Percentiles rank a stretch among this genome's conserved stretches.
phyloP scores from a whole-genome alignment of 2,113 vertebrate genomes.

The Mormyrus lacerda region DNA sequence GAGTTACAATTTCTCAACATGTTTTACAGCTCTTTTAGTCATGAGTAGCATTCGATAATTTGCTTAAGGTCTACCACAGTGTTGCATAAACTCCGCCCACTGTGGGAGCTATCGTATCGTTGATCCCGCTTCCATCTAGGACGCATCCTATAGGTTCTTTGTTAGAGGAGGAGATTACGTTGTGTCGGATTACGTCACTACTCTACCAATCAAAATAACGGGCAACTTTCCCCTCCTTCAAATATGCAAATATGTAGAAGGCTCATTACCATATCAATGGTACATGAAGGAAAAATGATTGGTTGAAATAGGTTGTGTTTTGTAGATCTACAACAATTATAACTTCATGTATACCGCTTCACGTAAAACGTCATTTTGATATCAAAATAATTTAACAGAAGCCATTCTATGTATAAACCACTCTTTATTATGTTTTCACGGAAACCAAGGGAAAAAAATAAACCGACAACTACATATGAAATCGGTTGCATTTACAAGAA shows the following conservation, averaged over 20 bases:
- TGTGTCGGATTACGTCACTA: background rate
- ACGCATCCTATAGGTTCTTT: slow-evolving; percentile 14
- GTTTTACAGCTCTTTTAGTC: background rate
- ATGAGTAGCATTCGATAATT: background rate
- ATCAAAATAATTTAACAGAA: background rate
- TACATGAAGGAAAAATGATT: background rate
- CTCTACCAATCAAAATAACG: slow-evolving; percentile 27
- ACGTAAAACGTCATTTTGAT: background rate
- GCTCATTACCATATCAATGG: background rate
- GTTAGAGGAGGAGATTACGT: slow-evolving; percentile 17
- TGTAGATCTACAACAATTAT: background rate
- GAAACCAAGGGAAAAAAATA: background rate
- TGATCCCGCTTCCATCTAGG: background rate
- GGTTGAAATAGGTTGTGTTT: background rate
- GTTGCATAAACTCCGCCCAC: background rate
- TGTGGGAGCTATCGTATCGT: background rate
- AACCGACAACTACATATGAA: background rate
- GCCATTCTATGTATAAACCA: background rate
- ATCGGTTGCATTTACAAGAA: background rate
- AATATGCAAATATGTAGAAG: background rate
- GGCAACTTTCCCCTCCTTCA: slow-evolving; percentile 8
- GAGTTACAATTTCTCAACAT: background rate
- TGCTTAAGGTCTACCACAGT: background rate
- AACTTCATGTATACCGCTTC: background rate
- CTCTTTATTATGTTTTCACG: background rate